phyloP scores from a whole-genome alignment of 2,888 invertebrate species.

The Harpalus rufipes region DNA sequence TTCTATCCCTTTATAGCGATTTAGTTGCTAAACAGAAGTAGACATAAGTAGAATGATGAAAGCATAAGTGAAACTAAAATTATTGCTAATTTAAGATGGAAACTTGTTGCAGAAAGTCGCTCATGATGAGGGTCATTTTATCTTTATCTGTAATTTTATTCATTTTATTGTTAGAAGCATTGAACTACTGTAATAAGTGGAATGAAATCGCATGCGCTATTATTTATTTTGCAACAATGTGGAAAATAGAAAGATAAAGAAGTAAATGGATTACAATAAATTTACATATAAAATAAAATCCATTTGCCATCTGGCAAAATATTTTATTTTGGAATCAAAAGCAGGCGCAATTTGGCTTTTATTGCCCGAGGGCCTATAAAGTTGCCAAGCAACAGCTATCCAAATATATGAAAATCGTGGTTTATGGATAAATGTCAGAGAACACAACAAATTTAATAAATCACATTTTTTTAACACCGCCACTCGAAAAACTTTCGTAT shows the following conservation, averaged over 20 bases:
- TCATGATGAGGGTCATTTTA: conserved; percentile 30
- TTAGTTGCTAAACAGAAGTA: conserved; percentile 35
- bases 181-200: not conserved
- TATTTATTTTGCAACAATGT: conserved; percentile 10
- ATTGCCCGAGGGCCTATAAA: too few species aligned
- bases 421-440: too few species aligned
- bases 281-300: not conserved
- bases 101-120: conserved; percentile 33
- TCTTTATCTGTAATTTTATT: conserved; percentile 32
- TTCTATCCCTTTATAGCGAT: conserved; percentile 51
- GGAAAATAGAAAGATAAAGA: not conserved
- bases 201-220: not conserved
- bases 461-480: too few species aligned
- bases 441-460: too few species aligned
- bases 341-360: too few species aligned
- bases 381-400: too few species aligned
- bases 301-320: too few species aligned
- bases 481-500: too few species aligned
- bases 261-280: not conserved
- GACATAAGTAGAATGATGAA: conserved; percentile 42
- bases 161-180: not conserved
- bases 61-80: conserved; percentile 58
- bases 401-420: too few species aligned
- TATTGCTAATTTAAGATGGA: conserved; percentile 26
- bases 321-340: too few species aligned